phyloP scores from a whole-genome alignment of 2,888 invertebrate species.

The Psylliodes chrysocephalus region DNA sequence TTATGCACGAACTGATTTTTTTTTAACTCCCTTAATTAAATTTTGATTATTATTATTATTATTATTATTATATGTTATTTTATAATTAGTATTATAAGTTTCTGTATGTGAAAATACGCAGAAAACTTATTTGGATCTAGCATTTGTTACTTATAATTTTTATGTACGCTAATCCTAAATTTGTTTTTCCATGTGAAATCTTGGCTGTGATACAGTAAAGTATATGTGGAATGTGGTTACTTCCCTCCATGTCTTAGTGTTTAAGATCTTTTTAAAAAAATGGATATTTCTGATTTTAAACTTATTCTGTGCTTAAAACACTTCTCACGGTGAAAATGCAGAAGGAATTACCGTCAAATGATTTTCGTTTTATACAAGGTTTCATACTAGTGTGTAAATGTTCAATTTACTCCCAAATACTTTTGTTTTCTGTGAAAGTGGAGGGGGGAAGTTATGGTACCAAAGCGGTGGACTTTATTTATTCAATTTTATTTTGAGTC shows the following conservation, averaged over 20 bases:
- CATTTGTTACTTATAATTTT: constrained; percentile 56
- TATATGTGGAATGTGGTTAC: constrained; percentile 61
- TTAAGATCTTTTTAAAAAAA: constrained; percentile 47
- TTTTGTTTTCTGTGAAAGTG: too few relatives aligned
- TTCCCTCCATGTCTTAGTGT: constrained; percentile 60
- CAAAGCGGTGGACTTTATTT: too few relatives aligned
- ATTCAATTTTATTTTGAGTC: too few relatives aligned
- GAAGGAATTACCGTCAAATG: neutral
- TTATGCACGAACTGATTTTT: constrained; percentile 57
- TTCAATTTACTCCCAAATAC: too few relatives aligned
- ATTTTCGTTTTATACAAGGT: too few relatives aligned
- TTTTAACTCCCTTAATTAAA: too few relatives aligned
- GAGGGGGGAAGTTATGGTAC: too few relatives aligned
- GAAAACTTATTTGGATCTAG: constrained; percentile 48
- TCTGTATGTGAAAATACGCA: neutral
- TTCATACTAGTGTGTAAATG: too few relatives aligned
- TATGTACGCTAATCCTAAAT: neutral
- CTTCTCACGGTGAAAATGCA: neutral
- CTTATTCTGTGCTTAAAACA: constrained; percentile 58
- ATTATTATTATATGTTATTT: neutral
- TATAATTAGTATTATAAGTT: constrained; percentile 1
- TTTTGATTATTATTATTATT: constrained; percentile 16
- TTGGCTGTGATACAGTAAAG: constrained; percentile 66
- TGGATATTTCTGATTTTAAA: constrained; percentile 51
- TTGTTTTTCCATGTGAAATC: constrained; percentile 62